Base-by-base conservation (phyloP, 1,140 invertebrate species). In the Caenorhabditis inopinata region DNA sequence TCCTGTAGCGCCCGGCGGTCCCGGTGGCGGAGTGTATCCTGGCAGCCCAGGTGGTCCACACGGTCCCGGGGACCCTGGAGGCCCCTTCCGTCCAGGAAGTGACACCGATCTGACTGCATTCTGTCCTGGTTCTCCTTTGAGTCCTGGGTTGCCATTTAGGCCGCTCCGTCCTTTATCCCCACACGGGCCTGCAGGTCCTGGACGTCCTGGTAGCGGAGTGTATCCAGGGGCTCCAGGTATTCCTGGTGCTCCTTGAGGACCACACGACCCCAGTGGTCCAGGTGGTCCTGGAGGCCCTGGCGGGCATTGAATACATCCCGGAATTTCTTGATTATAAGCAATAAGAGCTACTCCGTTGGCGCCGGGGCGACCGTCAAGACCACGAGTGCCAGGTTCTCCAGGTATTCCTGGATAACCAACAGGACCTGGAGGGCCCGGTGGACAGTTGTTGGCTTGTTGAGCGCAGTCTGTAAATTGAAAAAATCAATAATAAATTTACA, bases 351-450 rank as follows among this genome's bases (percentile, higher is more conserved):
- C 32, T n/a, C 78, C 81, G 11, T 58, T 42, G 4, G 62, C 58
- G 0, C 81, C 81, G 3, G 81, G 79, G 2, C 81, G n/a, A 23
- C 81, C 81, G 25, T 82, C 81, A 0, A 74, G 23, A 12, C 81
- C 81, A 2, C 77, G 58, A 21, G n/a, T n/a, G 6, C 80, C 80
- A n/a, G 76, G 75, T 58, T 81, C 81, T 42, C 78, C 80, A 48
- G 76, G 76, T 4, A n/a, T n/a, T 35, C 81, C 81, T 4, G 76
- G 78, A 16, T 21, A 53, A 32, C 81, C 81, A 74, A 68, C 48
- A 38, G 81, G 68, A 32, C 81, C 81, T 51, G 62, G 81, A n/a
- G 80, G 80, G 2, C 80, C 80, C n/a, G 46, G 74, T 29, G 80
- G 80, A 47, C 80, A 82, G 12, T 53, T 62, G 21, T 78, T 45